Base-by-base conservation (phyloP, 1,140 invertebrate species). In the Acromyrmex echinatior region DNA sequence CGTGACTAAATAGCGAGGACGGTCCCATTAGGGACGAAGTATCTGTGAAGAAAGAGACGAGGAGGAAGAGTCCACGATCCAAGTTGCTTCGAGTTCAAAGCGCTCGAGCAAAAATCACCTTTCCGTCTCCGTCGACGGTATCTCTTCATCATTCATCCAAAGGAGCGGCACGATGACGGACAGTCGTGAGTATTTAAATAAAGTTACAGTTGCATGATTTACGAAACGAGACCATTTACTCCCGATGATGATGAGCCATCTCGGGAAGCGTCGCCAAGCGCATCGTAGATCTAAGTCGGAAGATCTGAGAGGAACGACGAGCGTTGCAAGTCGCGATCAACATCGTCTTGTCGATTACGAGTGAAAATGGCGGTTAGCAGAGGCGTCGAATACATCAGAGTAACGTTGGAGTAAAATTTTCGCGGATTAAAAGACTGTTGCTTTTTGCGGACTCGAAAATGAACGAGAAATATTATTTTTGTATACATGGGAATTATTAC, bases 131-230 rank as follows among this genome's bases (percentile, higher is more conserved):
- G 89, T 93, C 93, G 87, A 86, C 89, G 70, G 88, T 86, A 62
- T 88, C 76, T 87, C 86, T 73, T 60, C 62, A 14, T 9, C 18
- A 12, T 51, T 71, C 28, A 3, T 74, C 12, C 16, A 14, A 60
- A 51, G n/a, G 4, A 84, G 25, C 68, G 25, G 39, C 90, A 94
- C 62, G 21, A 95, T 95, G 94, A 93, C 94, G 90, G 94, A 95
- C 39, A 94, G 92, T 87, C 94, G 94, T 95, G 91, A 94, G 94
- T 94, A 90, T 35, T 60, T 5, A 21, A 63, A 14, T 12, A 35
- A 76, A 70, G 25, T 81, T 21, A 35, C 1, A 9, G 4, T 6
- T 7, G 18, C 28, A 45, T 7, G 28, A 16, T 74, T 35, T n/a
- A 21, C 4, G 1, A 1, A 14, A 45, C 18, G 0, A 16, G 49